Evolutionary conservation across 1,140 invertebrate species (phyloP).

Genomic region (Cyphomyrmex costatus): DNA sequence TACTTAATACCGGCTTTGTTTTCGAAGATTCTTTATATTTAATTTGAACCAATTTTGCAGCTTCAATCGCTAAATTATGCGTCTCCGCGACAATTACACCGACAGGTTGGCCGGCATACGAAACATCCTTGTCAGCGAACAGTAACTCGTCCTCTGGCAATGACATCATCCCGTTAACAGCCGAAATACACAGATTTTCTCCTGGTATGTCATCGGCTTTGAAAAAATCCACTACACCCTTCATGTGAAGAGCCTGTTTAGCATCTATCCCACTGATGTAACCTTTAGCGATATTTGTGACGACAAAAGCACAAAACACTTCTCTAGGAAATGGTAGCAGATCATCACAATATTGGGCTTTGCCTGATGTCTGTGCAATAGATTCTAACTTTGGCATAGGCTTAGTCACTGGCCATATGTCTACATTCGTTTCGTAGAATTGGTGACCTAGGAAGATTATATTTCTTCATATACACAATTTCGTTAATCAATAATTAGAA

Average conservation of each 20-base stretch:
- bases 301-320: conserved; percentile 90
- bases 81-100: conserved; percentile 91
- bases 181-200: conserved; percentile 88
- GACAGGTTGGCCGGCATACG: conserved; percentile 91
- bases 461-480: not conserved
- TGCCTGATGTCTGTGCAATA: conserved; percentile 91
- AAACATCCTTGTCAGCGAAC: conserved; percentile 87
- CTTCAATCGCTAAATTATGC: conserved; percentile 88
- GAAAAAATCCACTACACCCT: conserved; percentile 91
- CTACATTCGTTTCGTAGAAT: conserved; percentile 89
- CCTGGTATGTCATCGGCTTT: conserved; percentile 93
- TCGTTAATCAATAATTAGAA: not conserved
- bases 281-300: conserved; percentile 87
- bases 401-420: conserved; percentile 91
- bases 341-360: conserved; percentile 91
- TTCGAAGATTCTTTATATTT: conserved; percentile 86
- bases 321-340: conserved; percentile 87
- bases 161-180: conserved; percentile 43
- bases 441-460: conserved; percentile 88
- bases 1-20: conserved; percentile 88
- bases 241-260: conserved; percentile 88
- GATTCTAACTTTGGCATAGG: conserved; percentile 93
- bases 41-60: conserved; percentile 90
- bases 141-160: conserved; percentile 81
- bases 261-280: conserved; percentile 88